Percentiles rank a stretch among this genome's conserved stretches.
phyloP scores from a whole-genome alignment of 1,140 invertebrate species.

The Polypedilum pembai region DNA sequence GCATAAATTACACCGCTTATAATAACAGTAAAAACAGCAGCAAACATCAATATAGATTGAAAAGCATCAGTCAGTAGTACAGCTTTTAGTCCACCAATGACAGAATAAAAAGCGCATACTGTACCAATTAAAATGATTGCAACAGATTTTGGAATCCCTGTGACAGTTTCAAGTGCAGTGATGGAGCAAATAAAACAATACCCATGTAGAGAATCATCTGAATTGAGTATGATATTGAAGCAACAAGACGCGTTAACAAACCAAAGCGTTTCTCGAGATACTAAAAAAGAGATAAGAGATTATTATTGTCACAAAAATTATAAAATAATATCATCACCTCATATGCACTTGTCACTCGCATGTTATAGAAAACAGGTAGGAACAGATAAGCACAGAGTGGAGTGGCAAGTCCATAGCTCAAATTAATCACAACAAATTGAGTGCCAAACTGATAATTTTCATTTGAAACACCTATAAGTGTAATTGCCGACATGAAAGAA shows the following conservation, averaged over 20 bases:
- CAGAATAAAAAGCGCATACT: conserved; percentile 79
- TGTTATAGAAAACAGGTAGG: conserved; percentile 80
- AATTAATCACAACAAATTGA: conserved; percentile 75
- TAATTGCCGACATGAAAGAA: conserved; percentile 91
- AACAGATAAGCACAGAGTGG: conserved; percentile 73
- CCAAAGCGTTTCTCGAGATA: conserved; percentile 82
- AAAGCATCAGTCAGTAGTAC: conserved; percentile 83
- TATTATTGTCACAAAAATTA: background rate
- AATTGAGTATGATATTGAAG: conserved; percentile 67
- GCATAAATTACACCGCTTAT: conserved; percentile 56
- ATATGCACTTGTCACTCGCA: conserved; percentile 80
- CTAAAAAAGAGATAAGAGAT: conserved; percentile 41
- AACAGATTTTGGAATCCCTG: conserved; percentile 60
- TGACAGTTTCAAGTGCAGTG: conserved; percentile 78
- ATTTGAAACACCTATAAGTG: conserved; percentile 75
- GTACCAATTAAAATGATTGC: conserved; percentile 75
- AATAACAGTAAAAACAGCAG: conserved; percentile 64
- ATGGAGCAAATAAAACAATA: conserved; percentile 86
- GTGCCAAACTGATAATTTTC: conserved; percentile 80
- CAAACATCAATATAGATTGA: conserved; percentile 72
- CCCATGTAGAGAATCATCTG: conserved; percentile 88
- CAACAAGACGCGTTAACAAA: conserved; percentile 53
- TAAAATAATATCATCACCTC: conserved; percentile 43
- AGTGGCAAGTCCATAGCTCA: conserved; percentile 72
- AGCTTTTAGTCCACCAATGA: conserved; percentile 82